Conservation (phyloP, 1,140 invertebrate genomes). For the Chelonus insularis region DNA sequence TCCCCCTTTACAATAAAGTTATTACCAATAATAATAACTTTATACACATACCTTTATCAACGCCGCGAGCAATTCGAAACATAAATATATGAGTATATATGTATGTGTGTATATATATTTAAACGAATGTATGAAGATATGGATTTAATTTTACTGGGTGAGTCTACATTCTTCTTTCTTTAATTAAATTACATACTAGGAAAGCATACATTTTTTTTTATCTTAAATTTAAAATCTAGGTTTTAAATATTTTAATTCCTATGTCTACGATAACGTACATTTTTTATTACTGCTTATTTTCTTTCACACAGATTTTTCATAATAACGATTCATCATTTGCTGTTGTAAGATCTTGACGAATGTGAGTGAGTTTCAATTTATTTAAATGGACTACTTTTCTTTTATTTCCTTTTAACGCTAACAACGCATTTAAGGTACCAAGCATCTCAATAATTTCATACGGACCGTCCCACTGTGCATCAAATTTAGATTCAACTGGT, state of each 20-base stretch:
- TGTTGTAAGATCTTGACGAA: not conserved
- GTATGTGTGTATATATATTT: not conserved
- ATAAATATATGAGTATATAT: too few relatives aligned
- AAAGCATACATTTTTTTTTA: not conserved
- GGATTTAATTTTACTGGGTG: too few relatives aligned
- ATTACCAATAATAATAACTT: not conserved
- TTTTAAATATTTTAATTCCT: too few relatives aligned
- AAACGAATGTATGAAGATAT: too few relatives aligned
- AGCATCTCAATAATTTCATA: not conserved
- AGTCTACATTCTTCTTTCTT: too few relatives aligned
- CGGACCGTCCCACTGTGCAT: not conserved
- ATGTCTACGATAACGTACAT: too few relatives aligned
- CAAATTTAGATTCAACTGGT: not conserved
- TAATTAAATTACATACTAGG: not conserved
- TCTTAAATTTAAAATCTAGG: too few relatives aligned
- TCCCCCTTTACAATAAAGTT: not conserved
- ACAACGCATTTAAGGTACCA: not conserved
- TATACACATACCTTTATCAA: not conserved
- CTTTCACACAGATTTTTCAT: not conserved
- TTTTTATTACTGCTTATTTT: too few relatives aligned
- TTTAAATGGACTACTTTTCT: not conserved
- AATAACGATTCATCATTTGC: not conserved
- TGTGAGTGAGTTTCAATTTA: conserved; percentile 2
- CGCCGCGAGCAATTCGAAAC: too few relatives aligned
- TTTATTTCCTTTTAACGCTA: not conserved